phyloP scores from a whole-genome alignment of 2,797 vertebrate genomes.

The Eulemur albifrons region DNA sequence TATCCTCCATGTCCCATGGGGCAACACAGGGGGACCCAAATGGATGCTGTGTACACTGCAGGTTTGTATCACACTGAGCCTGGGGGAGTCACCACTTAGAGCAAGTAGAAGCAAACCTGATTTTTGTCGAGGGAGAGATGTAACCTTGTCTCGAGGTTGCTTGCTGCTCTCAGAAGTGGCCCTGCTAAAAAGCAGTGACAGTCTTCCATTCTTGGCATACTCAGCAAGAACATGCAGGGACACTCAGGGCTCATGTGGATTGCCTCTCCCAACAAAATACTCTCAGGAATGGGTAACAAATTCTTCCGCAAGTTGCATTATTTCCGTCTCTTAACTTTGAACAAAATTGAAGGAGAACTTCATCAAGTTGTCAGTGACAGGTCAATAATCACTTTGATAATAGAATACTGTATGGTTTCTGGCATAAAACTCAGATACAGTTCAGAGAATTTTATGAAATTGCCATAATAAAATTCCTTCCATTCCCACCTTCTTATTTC shows the following conservation, averaged over 20 bases:
- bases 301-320: neutral
- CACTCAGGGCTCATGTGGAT: neutral
- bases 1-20: neutral
- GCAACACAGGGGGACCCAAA: neutral
- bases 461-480: slow-evolving; percentile 4
- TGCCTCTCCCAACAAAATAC: neutral
- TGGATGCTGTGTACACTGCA: neutral
- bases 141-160: neutral
- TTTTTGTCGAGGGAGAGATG: neutral
- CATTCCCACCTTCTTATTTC: neutral
- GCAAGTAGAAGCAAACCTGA: neutral
- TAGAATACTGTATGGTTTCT: neutral
- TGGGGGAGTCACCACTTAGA: neutral
- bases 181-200: neutral
- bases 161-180: neutral
- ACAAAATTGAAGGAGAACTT: neutral
- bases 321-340: neutral
- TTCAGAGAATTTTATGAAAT: slow-evolving; percentile 34
- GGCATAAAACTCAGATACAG: neutral
- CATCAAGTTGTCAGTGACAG: neutral
- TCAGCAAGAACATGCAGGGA: neutral
- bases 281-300: neutral
- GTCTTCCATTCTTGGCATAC: neutral
- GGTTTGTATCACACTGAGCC: neutral
- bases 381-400: slow-evolving; percentile 26